Conservation (phyloP, 53 echinoderm and acorn worm species). For the Paelopatides confundens region DNA sequence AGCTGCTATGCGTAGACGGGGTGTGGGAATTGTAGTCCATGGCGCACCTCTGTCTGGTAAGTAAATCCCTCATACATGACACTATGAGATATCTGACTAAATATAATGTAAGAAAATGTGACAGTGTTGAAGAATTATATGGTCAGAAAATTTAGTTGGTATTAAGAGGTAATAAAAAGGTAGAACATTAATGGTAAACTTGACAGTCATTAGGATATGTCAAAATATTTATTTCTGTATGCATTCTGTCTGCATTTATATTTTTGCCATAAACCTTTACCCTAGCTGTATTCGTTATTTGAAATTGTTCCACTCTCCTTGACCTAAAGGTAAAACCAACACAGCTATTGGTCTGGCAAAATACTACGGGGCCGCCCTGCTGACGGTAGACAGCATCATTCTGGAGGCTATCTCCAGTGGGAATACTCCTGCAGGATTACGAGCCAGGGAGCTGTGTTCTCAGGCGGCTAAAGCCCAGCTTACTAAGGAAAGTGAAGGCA, state of each 20-base stretch:
- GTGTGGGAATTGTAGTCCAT: slow-evolving; percentile 90
- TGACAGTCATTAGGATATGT: too few species aligned
- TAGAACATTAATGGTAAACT: too few species aligned
- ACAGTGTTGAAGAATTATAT: too few species aligned
- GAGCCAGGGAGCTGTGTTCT: slow-evolving; percentile 94
- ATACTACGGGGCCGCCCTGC: slow-evolving; percentile 95
- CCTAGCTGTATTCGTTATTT: too few species aligned
- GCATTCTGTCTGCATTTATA: too few species aligned
- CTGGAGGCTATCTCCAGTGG: slow-evolving; percentile 96
- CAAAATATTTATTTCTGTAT: too few species aligned
- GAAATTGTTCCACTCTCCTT: too few species aligned
- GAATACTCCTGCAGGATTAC: slow-evolving; percentile 86
- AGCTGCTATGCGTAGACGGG: slow-evolving; percentile 93
- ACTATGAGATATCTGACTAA: neutral
- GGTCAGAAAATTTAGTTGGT: too few species aligned
- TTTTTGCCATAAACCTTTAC: too few species aligned
- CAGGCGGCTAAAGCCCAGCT: slow-evolving; percentile 95
- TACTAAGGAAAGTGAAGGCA: slow-evolving; percentile 81
- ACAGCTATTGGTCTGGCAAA: slow-evolving; percentile 95
- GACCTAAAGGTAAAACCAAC: slow-evolving; percentile 96
- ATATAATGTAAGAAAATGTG: too few species aligned
- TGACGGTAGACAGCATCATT: slow-evolving; percentile 91
- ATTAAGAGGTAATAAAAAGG: too few species aligned
- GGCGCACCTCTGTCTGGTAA: slow-evolving; percentile 96
- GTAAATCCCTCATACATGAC: neutral